Evolutionary conservation across 1,140 invertebrate species (phyloP), one percentile per base, ranked within the genome.

Genomic region (Zaprionus ornatus): DNA sequence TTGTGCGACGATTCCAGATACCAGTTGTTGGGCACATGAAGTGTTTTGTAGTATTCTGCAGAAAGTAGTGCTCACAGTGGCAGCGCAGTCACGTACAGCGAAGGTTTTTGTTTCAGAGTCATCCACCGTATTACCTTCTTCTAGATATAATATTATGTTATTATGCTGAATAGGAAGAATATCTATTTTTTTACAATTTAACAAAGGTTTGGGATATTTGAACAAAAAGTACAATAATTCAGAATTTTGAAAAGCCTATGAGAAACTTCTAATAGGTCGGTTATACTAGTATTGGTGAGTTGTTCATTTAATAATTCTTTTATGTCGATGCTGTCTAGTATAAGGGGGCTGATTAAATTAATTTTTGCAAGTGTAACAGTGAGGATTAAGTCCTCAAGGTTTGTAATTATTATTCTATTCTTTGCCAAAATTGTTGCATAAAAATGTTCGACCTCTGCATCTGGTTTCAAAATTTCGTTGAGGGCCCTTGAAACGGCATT

Each of bases 361-460:
- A 64, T 71, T 57, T 74, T 68, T 10, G 70, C 42, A 19, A 68
- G 59, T 40, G 59, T 74, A 25, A 67, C 35, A 9, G 63, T 42
- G 17, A 67, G 37, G 17, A 50, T 67, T 37, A 68, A 37, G 32
- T 19, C 29, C 21, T 74, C 52, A 4, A 74, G 50, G 21, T 57
- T 68, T 45, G 50, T 56, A 35, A 56, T 56, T 56, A 56, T 56
- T 17, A 56, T 56, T 29, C 54, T 56, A 19, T 56, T 56, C 17
- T 21, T 74, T 61, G 63, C 42, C 6, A 68, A 25, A 55, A 56
- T 56, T 32, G 27, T 56, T 56, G 55, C 15, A 19, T 56, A 55
- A 45, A 74, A 57, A 45, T 62, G 29, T 50, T 56, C 59, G n/a
- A 50, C 37, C 10, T 68, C 57, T 40, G 19, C 37, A 61, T 48